phyloP scores from a whole-genome alignment of 1,140 invertebrate genomes.

The Nilaparvata lugens region DNA sequence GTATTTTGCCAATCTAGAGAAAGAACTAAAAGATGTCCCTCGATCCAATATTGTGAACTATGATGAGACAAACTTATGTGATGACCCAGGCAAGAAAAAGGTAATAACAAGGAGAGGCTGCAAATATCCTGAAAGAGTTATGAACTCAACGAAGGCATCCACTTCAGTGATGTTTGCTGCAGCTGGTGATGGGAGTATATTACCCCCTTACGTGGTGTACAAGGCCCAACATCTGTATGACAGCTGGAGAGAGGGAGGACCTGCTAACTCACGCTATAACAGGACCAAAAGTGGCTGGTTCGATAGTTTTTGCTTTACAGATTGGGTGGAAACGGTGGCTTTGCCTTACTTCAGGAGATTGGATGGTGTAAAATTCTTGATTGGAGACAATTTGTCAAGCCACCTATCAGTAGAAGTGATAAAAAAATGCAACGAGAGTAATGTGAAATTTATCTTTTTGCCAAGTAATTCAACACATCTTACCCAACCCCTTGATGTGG shows the following conservation, averaged over 20 bases:
- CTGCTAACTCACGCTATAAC: conserved; percentile 24
- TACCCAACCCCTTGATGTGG: conserved; percentile 32
- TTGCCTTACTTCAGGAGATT: conserved; percentile 8
- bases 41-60: too few species aligned
- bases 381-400: too few species aligned
- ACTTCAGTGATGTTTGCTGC: conserved; percentile 19
- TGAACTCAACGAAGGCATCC: conserved; percentile 16
- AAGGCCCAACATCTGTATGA: conserved; percentile 33
- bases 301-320: conserved; percentile 12
- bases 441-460: conserved; percentile 35
- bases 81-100: conserved; percentile 31
- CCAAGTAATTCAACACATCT: conserved; percentile 36
- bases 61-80: conserved; percentile 27
- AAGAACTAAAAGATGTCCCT: too few species aligned
- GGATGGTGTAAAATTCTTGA: conserved; percentile 18
- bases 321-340: conserved; percentile 12
- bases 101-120: conserved; percentile 16
- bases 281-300: conserved; percentile 18
- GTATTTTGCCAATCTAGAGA: too few species aligned
- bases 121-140: conserved; percentile 18
- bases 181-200: too few species aligned
- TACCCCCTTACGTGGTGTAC: too few species aligned
- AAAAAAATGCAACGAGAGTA: conserved; percentile 27
- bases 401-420: conserved; percentile 32
- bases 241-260: conserved; percentile 33